A percentile compares a stretch with the other conserved stretches of the same genome.
phyloP scores from a whole-genome alignment of 1,140 invertebrate genomes.

The Muscidifurax raptorellus region DNA sequence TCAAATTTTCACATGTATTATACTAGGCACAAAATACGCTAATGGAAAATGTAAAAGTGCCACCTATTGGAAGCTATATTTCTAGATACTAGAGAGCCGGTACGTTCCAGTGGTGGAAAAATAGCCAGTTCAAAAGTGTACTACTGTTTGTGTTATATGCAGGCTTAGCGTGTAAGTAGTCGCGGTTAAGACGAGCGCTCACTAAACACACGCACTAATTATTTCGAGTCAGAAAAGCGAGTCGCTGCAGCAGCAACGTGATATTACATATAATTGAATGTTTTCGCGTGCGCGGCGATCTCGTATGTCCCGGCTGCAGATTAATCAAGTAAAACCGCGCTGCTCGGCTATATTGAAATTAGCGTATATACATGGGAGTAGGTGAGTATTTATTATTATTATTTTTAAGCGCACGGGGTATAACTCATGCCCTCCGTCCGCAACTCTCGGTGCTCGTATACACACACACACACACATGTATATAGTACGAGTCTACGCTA shows the following conservation, averaged over 20 bases:
- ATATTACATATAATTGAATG: conserved; percentile 30
- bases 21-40: too few species aligned
- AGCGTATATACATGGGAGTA: background rate
- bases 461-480: too few species aligned
- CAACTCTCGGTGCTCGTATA: too few species aligned
- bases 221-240: conserved; percentile 12
- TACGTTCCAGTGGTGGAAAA: conserved; percentile 26
- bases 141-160: too few species aligned
- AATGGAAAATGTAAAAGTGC: background rate
- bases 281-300: background rate
- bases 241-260: background rate
- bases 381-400: too few species aligned
- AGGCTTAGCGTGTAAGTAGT: conserved; percentile 44
- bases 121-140: conserved; percentile 4
- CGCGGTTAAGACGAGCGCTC: conserved; percentile 16
- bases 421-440: too few species aligned
- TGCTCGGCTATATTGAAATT: background rate
- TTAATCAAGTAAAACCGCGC: background rate
- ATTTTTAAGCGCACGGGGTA: too few species aligned
- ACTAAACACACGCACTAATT: conserved; percentile 15
- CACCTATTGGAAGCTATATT: too few species aligned
- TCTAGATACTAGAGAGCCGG: too few species aligned
- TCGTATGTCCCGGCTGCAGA: background rate
- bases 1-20: too few species aligned
- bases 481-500: conserved; percentile 66